Evolutionary conservation across 53 echinoderm and acorn worm species (phyloP), one percentile per base, ranked within the genome.

Genomic region (Echinarachnius parma): DNA sequence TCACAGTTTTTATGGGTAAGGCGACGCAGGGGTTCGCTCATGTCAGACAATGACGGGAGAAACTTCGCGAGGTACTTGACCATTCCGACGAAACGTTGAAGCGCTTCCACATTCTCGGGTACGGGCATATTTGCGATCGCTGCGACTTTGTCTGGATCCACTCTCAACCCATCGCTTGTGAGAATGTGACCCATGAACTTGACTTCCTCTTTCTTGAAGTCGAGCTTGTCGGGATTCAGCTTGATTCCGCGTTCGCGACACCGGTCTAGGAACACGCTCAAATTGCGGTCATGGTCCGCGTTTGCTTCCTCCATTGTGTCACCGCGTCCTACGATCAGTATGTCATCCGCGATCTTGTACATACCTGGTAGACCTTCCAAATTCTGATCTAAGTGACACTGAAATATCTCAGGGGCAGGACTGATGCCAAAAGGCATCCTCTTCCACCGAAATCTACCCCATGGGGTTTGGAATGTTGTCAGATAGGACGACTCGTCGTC

Each of bases 381-480:
- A n/a, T 34, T 56, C 64, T 86, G 80, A 31, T 76, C 75, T 45
- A 86, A 59, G 19, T 31, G 48, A n/a, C 71, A 62, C 44, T 79
- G 74, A 34, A 78, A 79, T n/a, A 84, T 34, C 46, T 79, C 79
- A 3, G 74, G 72, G 4, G 78, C 64, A 21, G 79, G 56, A 34
- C 25, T 35, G 37, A 79, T 76, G 1, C 72, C 84, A 79, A 84
- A 78, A 1, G 78, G 84, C 62, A 84, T 68, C 19, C 84, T 25
- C 10, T 30, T 72, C 34, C 80, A 85, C 27, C 64, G 60, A 45
- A 64, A 79, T 18, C 63, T 53, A 27, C 75, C 77, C 58, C 66
- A 80, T 34, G 75, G 64, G 16, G 75, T 85, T 32, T 85, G 80
- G 58, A 80, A 75, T 47, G 80, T 80, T 4, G 80, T 85, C 19